Conservation (phyloP, 2,113 vertebrate genomes). For the Nansenia antarctica region DNA sequence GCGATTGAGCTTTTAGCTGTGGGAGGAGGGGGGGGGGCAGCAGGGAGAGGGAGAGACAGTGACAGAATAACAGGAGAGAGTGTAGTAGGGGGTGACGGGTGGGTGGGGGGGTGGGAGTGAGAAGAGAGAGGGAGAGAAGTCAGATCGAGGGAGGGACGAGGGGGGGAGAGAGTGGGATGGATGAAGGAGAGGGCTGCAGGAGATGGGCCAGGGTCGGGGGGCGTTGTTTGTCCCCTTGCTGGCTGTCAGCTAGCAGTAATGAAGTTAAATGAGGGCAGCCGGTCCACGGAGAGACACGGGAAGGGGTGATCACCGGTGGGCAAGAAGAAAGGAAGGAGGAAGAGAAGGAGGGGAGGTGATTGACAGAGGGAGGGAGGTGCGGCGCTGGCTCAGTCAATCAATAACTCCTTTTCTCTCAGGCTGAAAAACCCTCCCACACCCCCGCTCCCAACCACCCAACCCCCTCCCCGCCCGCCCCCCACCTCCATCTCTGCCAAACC, state of each 20-base stretch:
- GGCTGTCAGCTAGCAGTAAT: conserved; percentile 68
- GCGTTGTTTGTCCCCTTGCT: conserved; percentile 50
- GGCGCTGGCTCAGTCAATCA: conserved; percentile 67
- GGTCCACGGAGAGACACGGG: conserved; percentile 24
- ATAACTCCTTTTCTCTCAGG: conserved; percentile 51
- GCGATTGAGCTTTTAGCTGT: conserved; percentile 53
- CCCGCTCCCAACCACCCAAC: conserved; percentile 12
- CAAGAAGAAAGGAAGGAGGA: conserved; percentile 51
- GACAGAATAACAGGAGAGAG: conserved; percentile 53
- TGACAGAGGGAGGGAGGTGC: conserved; percentile 52
- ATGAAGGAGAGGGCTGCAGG: conserved; percentile 47
- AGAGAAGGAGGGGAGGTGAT: conserved; percentile 48
- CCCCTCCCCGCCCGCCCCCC: conserved; percentile 16
- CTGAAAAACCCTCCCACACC: conserved; percentile 28
- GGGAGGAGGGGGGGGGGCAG: conserved; percentile 5
- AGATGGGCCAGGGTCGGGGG: conserved; percentile 54
- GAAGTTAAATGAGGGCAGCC: conserved; percentile 73
- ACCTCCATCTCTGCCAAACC: conserved; percentile 30
- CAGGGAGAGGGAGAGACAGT: conserved; percentile 32
- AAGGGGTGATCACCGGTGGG: conserved; percentile 47
- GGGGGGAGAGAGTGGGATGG: conserved; percentile 32
- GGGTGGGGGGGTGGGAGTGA: conserved; percentile 13
- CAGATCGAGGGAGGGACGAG: conserved; percentile 14
- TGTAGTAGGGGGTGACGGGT: conserved; percentile 14
- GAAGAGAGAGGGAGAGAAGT: conserved; percentile 36